Evolutionary conservation across 2,113 vertebrate species (phyloP), one percentile per base, ranked within the genome.

Genomic region (Notothenia rossii): DNA sequence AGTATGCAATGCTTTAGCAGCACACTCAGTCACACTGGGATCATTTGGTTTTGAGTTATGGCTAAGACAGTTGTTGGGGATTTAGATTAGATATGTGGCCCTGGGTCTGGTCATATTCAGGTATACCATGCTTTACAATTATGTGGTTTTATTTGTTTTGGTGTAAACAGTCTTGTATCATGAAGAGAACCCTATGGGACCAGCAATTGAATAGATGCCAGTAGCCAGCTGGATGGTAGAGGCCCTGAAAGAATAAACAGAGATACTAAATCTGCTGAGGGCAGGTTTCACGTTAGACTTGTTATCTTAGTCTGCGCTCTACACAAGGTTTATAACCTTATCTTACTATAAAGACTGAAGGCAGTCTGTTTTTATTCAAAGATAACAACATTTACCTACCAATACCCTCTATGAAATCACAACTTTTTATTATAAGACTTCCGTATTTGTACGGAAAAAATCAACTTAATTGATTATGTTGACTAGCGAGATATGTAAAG

Each of bases 141-240:
- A 85, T 80, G 83, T 64, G 85, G 86, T 84, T 86, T 68, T 63
- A 81, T 91, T 88, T 86, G 77, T 89, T 84, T 89, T 83, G 72
- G 72, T 77, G 73, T 89, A 70, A 84, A 90, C 84, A 69, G 29
- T 62, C 43, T 73, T 79, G 78, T 75, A 82, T 81, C 43, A 4
- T 81, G 40, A 74, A 70, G 72, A 70, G 56, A 66, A 64, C 58
- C 60, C 49, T 68, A 51, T 69, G 69, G 63, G 61, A 72, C 48
- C 3, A 29, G 78, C 33, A 71, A 13, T 49, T 80, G 75, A 65
- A 43, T 0, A 9, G 73, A 65, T n/a, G 66, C 77, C 82, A 78
- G 74, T 29, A 62, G 48, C 25, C 15, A 70, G 67, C 33, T 73
- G 71, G 75, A 81, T 77, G 72, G 60, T 59, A 68, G 56, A 53